Percentiles rank a stretch among this genome's conserved stretches.
Evolutionary conservation across 1,140 invertebrate genomes (phyloP).

Genomic region (Drosophila teissieri): DNA sequence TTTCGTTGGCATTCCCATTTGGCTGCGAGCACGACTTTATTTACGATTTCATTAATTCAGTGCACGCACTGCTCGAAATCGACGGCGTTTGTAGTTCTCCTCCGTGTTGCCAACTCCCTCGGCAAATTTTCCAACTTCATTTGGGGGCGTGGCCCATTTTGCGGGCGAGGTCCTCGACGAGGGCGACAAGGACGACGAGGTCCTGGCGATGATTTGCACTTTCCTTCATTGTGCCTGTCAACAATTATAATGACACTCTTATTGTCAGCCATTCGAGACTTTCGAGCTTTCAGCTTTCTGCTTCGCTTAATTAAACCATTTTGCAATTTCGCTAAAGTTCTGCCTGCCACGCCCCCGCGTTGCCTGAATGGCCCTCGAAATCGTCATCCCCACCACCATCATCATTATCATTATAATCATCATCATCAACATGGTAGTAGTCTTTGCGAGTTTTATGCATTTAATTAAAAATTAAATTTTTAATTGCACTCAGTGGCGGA

Average conservation of each 20-base stretch:
- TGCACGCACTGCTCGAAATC: constrained; percentile 62
- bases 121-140: constrained; percentile 34
- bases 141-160: constrained; percentile 51
- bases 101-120: neutral
- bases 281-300: constrained; percentile 45
- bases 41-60: constrained; percentile 69
- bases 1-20: neutral
- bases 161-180: constrained; percentile 17
- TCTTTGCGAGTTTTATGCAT: constrained; percentile 37
- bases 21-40: constrained; percentile 48
- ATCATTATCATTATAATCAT: neutral
- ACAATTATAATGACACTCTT: constrained; percentile 80
- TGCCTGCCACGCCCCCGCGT: constrained; percentile 3
- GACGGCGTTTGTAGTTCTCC: neutral
- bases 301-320: constrained; percentile 75
- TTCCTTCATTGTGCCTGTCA: constrained; percentile 48
- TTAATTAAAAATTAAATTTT: constrained; percentile 63
- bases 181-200: neutral
- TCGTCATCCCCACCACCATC: neutral
- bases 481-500: constrained; percentile 64
- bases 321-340: constrained; percentile 67
- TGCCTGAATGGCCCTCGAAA: constrained; percentile 14
- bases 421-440: neutral
- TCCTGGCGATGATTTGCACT: constrained; percentile 68
- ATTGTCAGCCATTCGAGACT: constrained; percentile 74